Base-by-base conservation (phyloP, 2,113 vertebrate species). In the Tympanuchus pallidicinctus region DNA sequence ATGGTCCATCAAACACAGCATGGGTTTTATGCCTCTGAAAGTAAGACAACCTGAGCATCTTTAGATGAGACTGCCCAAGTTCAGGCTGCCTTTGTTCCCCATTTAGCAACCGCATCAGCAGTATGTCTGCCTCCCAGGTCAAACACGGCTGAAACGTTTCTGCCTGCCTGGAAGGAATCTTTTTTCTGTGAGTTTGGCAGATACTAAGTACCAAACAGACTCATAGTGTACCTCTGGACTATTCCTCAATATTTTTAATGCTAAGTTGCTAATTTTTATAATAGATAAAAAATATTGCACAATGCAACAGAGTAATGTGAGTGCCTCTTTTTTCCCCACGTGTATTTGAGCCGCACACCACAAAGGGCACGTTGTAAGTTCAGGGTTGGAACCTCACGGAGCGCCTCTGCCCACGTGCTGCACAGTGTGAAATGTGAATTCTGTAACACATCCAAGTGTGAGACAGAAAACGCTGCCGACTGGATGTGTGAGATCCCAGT, bases 241-340 rank as follows among this genome's bases (percentile, higher is more conserved):
- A 94, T 38, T 89, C 64, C 80, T 61, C 67, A 82, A 8, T 84
- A 89, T 65, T 94, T 57, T 74, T 95, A 94, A 79, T 88, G 81
- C 30, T 83, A 96, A 87, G 60, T 92, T 92, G 61, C 92, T 95
- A 93, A 76, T 93, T 70, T 89, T 88, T 92, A 84, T 92, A 90
- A 96, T 97, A 92, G 85, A 96, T 91, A 48, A 91, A 94, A 97
- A 96, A 96, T 96, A 97, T 97, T 97, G 97, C 97, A 97, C 96
- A 88, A 45, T 34, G 82, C 89, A 94, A 91, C 56, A 86, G 69
- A 92, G 67, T 80, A 92, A 83, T 15, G 65, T 82, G 79, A 82
- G 70, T 92, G 73, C 63, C 80, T 91, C 71, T 89, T 91, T 45
- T 34, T 28, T 91, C 74, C 18, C 92, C n/a, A 63, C 13, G n/a